Percentiles rank a stretch among this genome's conserved stretches.
phyloP scores from a whole-genome alignment of 2,888 invertebrate species.

The Melanostoma scalare region DNA sequence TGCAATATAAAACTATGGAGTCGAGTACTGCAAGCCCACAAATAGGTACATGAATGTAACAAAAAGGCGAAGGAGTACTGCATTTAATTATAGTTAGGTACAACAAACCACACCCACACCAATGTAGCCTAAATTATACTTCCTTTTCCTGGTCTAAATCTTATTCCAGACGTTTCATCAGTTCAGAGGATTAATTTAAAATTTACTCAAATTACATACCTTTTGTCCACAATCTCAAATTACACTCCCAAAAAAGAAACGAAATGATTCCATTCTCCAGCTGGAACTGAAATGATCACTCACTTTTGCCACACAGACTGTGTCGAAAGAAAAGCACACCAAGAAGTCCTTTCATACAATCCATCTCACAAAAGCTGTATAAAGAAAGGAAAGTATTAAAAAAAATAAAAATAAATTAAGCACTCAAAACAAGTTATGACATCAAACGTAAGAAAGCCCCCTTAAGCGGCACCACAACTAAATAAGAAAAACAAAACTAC shows the following conservation, averaged over 20 bases:
- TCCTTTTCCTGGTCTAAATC: background rate
- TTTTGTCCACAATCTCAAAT: conserved; percentile 13
- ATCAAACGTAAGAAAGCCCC: conserved; percentile 19
- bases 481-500: background rate
- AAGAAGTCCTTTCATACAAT: background rate
- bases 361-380: background rate
- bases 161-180: background rate
- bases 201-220: background rate
- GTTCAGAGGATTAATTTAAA: conserved; percentile 3
- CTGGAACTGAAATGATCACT: conserved; percentile 5
- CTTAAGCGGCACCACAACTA: background rate
- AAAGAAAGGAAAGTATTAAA: background rate
- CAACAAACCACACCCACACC: no score
- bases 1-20: no score
- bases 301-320: background rate
- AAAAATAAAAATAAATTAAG: conserved; percentile 42
- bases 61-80: no score
- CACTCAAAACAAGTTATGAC: conserved; percentile 41
- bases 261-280: background rate
- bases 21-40: no score
- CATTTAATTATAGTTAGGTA: no score
- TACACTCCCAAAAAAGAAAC: background rate
- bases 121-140: background rate
- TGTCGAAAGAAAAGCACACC: background rate
- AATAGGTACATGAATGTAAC: no score